phyloP scores from a whole-genome alignment of 2,888 invertebrate genomes.

The Thelaira solivaga region DNA sequence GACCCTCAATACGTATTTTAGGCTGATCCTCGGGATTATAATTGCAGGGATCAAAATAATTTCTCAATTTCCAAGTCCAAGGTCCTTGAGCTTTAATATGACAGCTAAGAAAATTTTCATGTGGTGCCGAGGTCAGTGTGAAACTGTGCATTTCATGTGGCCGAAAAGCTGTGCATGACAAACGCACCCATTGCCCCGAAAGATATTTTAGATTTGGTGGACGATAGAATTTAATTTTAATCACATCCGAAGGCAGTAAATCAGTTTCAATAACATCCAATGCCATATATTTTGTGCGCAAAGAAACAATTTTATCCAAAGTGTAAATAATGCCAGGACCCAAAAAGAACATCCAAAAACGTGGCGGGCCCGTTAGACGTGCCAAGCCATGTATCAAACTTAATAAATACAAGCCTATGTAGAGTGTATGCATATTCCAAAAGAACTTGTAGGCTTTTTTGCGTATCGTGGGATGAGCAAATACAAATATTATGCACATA shows the following conservation, averaged over 20 bases:
- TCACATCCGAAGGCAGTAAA: conserved; percentile 93
- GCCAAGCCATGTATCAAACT: conserved; percentile 94
- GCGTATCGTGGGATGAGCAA: conserved; percentile 94
- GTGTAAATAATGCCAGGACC: conserved; percentile 93
- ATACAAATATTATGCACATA: conserved; percentile 97
- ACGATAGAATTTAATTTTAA: conserved; percentile 95
- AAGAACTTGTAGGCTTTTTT: conserved; percentile 97
- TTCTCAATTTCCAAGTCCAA: conserved; percentile 97
- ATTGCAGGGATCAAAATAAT: conserved; percentile 95
- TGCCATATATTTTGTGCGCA: conserved; percentile 93
- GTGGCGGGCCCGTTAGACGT: conserved; percentile 91
- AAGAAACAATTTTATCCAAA: conserved; percentile 94
- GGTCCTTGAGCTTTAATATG: conserved; percentile 94
- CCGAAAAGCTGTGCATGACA: conserved; percentile 93
- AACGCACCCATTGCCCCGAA: conserved; percentile 95
- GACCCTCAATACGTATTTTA: conserved; percentile 93
- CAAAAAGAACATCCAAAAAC: conserved; percentile 96
- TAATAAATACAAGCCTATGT: conserved; percentile 89
- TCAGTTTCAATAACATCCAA: conserved; percentile 96
- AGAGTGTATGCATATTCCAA: conserved; percentile 95
- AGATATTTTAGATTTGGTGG: conserved; percentile 96
- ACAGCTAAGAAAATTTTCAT: conserved; percentile 95
- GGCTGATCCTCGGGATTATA: conserved; percentile 91
- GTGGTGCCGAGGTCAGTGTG: conserved; percentile 96
- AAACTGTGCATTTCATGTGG: conserved; percentile 96